Evolutionary conservation across 64 coral and sea anemone genomes (phyloP).

Genomic region (Stichodactyla helianthus): DNA sequence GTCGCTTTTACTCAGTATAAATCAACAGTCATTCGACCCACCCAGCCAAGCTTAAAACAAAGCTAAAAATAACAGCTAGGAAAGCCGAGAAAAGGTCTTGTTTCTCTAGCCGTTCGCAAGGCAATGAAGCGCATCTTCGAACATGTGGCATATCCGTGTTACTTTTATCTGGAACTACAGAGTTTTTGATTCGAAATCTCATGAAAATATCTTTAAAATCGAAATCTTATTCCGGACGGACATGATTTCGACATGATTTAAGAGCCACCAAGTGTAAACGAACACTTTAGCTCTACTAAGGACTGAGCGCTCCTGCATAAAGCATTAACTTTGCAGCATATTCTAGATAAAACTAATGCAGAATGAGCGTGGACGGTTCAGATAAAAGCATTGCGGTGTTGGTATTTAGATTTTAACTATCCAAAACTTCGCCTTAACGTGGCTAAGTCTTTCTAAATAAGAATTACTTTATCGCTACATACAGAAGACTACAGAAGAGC

Average conservation of each 20-base stretch:
- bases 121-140: too few relatives aligned
- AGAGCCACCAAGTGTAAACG: neutral
- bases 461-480: neutral
- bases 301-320: neutral
- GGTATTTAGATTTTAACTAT: neutral
- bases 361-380: neutral
- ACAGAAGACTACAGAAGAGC: neutral
- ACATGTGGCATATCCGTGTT: too few relatives aligned
- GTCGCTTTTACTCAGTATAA: neutral
- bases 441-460: neutral
- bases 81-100: too few relatives aligned
- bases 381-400: neutral
- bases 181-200: neutral
- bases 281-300: neutral
- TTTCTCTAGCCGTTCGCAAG: too few relatives aligned
- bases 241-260: neutral
- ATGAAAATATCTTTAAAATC: neutral
- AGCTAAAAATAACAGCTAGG: neutral
- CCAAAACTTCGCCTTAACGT: neutral
- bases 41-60: neutral
- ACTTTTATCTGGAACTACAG: neutral
- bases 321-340: neutral
- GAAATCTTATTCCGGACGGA: neutral
- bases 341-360: conserved; percentile 2
- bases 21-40: neutral